Conservation (phyloP, 2,113 vertebrate genomes). For the Tringa solitaria region DNA sequence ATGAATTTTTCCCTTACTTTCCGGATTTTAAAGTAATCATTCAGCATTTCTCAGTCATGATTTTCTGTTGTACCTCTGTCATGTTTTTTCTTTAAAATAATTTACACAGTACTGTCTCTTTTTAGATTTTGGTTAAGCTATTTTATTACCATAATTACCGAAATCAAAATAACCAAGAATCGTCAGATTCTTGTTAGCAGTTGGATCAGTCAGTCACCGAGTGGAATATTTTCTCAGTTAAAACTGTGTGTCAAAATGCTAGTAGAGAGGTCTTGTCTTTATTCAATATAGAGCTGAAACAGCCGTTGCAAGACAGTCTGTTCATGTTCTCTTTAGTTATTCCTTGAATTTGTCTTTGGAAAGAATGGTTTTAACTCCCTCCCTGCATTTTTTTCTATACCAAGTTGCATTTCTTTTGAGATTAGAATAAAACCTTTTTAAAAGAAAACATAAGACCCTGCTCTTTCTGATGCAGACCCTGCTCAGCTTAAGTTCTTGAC, state of each 20-base stretch:
- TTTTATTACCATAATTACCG: background rate
- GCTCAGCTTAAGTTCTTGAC: background rate
- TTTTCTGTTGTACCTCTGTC: background rate
- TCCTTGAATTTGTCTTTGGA: background rate
- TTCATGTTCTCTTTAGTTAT: background rate
- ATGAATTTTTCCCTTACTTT: conserved; percentile 44
- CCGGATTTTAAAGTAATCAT: conserved; percentile 29
- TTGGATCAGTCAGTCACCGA: background rate
- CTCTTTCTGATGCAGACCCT: background rate
- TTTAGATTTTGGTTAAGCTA: background rate
- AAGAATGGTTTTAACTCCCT: background rate
- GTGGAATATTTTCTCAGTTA: background rate
- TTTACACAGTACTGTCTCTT: background rate
- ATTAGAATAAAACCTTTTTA: background rate
- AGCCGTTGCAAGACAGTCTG: background rate
- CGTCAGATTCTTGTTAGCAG: background rate
- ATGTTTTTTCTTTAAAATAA: conserved; percentile 2
- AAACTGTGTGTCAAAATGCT: background rate
- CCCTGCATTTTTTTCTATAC: background rate
- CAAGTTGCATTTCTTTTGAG: background rate
- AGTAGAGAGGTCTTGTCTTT: background rate
- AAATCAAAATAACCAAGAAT: background rate
- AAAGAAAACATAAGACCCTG: background rate
- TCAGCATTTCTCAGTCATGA: background rate
- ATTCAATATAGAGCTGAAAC: background rate